phyloP scores from a whole-genome alignment of 2,888 invertebrate species.

The Coelopa pilipes region DNA sequence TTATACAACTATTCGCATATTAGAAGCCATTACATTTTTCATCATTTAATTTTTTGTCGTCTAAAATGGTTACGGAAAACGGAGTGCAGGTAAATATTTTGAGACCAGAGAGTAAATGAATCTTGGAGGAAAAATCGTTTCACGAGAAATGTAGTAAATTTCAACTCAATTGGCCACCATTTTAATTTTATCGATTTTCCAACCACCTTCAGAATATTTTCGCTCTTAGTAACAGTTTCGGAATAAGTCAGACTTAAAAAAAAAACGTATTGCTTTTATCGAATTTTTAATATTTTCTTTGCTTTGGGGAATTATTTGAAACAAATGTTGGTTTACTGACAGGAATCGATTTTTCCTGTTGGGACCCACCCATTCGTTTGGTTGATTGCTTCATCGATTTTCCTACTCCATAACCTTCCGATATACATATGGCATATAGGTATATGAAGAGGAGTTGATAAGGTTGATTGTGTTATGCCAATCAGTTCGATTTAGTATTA shows the following conservation, averaged over 20 bases:
- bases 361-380: conserved; percentile 47
- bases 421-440: background rate
- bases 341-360: background rate
- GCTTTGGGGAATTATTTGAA: background rate
- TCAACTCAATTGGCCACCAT: conserved; percentile 64
- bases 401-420: conserved; percentile 41
- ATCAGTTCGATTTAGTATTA: too few relatives aligned
- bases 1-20: conserved; percentile 62
- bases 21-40: conserved; percentile 45
- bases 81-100: conserved; percentile 64
- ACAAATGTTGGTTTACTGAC: background rate
- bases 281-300: background rate
- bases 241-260: background rate
- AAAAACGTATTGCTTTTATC: background rate
- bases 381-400: conserved; percentile 52
- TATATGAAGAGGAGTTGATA: too few relatives aligned
- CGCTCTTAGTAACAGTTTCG: background rate
- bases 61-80: conserved; percentile 67
- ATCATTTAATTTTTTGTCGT: conserved; percentile 32
- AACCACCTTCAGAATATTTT: conserved; percentile 43
- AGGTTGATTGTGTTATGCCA: too few relatives aligned
- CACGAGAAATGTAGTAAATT: conserved; percentile 16
- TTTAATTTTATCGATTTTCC: conserved; percentile 64
- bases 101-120: conserved; percentile 11
- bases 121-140: conserved; percentile 43